Base-by-base conservation (phyloP, 2,888 invertebrate species). In the Esperia sulphurella region DNA sequence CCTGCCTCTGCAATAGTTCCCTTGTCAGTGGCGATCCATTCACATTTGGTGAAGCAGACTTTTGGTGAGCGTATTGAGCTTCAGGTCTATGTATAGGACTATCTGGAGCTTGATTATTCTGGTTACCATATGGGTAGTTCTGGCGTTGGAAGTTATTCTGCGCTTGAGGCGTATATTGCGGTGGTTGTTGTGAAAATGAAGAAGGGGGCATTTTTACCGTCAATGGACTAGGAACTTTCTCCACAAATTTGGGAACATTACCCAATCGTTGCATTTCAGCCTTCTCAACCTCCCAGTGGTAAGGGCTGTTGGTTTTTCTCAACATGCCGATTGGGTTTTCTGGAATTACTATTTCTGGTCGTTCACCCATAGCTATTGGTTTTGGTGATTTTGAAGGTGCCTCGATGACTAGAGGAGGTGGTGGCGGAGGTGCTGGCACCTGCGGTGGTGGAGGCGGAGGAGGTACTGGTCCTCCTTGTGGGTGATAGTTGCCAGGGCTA, bases 261-360 rank as follows among this genome's bases (percentile, higher is more conserved):
- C 88, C 92, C 63, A 91, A 79, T 49, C 83, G 79, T 53, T 91
- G 88, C 62, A 85, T 71, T 48, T 92, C 91, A 52, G 91, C 87
- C 67, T 92, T 90, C 68, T 92, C 92, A 39, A 83, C 79, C 67
- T 92, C 92, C 90, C 92, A 92, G 56, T 92, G 92, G 55, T 92
- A 92, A 0, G 94, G 93, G 50, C 93, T 93, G 52, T 93, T 92
- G 3, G 94, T 93, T 84, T 93, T 94, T 57, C 93, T 90, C 53
- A 94, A 74, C 81, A 92, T 87, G 28, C 93, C 92, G 76, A 94
- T 94, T 0, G 94, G 94, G 71, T 94, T 94, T 53, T 93, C 90
- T 7, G 94, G 94, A 43, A 94, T 94, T 14, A 94, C 94, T 63
- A 94, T 94, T 81, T 94, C 94, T 13, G 94, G 94, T 51, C 94